Conservation (phyloP, 92 coral and sea anemone species). For the Zoanthus solanderi region DNA sequence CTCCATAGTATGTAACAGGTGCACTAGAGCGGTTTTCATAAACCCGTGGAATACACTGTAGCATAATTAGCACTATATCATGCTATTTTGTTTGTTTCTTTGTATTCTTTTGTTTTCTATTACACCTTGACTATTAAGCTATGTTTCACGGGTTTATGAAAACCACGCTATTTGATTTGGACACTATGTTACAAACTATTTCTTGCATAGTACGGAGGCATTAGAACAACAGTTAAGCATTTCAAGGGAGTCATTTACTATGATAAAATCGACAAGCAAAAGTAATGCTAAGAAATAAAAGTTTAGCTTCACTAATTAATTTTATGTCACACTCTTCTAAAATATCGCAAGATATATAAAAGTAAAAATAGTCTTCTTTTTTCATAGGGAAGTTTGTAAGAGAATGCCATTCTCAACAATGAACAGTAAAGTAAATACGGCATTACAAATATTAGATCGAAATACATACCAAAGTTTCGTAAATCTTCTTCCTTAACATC, state of each 20-base stretch:
- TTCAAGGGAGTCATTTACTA: slow-evolving; percentile 33
- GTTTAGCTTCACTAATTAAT: slow-evolving; percentile 32
- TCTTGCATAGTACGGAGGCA: slow-evolving; percentile 13
- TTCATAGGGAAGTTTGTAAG: slow-evolving; percentile 20
- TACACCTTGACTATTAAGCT: slow-evolving; percentile 10
- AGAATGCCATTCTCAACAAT: slow-evolving; percentile 30
- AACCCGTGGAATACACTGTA: slow-evolving; percentile 12
- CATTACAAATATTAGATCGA: slow-evolving; percentile 46
- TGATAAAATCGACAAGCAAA: slow-evolving; percentile 17
- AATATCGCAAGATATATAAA: slow-evolving; percentile 20
- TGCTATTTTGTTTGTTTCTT: not conserved
- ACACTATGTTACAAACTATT: slow-evolving; percentile 25
- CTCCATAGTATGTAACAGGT: slow-evolving; percentile 17
- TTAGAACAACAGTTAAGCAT: slow-evolving; percentile 23
- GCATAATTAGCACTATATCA: slow-evolving; percentile 2
- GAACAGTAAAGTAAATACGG: slow-evolving; percentile 19
- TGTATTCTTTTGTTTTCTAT: slow-evolving; percentile 1
- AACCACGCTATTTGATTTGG: slow-evolving; percentile 3
- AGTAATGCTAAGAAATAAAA: slow-evolving; percentile 26
- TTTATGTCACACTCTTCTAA: slow-evolving; percentile 28
- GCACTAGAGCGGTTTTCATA: slow-evolving; percentile 8
- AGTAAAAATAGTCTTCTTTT: slow-evolving; percentile 6
- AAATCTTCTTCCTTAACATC: slow-evolving; percentile 62
- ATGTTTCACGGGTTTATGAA: slow-evolving; percentile 7
- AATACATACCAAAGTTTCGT: slow-evolving; percentile 59